Evolutionary conservation across 2,888 invertebrate species (phyloP).

Genomic region (Amorpha juglandis): DNA sequence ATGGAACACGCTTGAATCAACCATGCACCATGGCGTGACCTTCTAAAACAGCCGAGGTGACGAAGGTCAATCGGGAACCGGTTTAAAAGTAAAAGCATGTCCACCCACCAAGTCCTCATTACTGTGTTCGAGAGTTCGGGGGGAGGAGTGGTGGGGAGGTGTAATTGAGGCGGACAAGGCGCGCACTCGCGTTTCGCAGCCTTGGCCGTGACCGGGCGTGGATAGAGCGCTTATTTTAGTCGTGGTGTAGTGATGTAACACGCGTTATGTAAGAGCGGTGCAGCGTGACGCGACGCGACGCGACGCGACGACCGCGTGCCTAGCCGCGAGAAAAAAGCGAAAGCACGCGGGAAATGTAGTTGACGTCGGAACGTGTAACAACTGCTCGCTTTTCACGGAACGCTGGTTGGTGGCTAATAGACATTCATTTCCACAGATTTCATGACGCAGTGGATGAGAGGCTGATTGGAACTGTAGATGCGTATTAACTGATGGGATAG

Average conservation of each 20-base stretch:
- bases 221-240: slow-evolving; percentile 80
- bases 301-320: slow-evolving; percentile 43
- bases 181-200: slow-evolving; percentile 52
- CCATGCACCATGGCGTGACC: slow-evolving; percentile 28
- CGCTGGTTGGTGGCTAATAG: background rate
- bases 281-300: slow-evolving; percentile 48
- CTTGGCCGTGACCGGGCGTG: slow-evolving; percentile 82
- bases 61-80: slow-evolving; percentile 71
- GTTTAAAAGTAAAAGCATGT: slow-evolving; percentile 81
- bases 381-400: background rate
- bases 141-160: slow-evolving; percentile 40
- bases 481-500: no score
- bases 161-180: slow-evolving; percentile 73
- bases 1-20: slow-evolving; percentile 27
- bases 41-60: slow-evolving; percentile 41
- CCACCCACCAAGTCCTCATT: slow-evolving; percentile 83
- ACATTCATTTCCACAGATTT: no score
- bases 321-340: slow-evolving; percentile 69
- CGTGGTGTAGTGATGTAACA: slow-evolving; percentile 76
- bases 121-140: slow-evolving; percentile 51
- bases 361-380: background rate
- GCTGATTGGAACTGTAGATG: no score
- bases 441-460: no score
- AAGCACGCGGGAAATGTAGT: slow-evolving; percentile 63
- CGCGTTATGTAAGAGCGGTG: slow-evolving; percentile 68